These are phyloP conservation scores for Sisyra nigra DNA, from an alignment of 2,888 invertebrate species.

Conservation along the genomic window DNA sequence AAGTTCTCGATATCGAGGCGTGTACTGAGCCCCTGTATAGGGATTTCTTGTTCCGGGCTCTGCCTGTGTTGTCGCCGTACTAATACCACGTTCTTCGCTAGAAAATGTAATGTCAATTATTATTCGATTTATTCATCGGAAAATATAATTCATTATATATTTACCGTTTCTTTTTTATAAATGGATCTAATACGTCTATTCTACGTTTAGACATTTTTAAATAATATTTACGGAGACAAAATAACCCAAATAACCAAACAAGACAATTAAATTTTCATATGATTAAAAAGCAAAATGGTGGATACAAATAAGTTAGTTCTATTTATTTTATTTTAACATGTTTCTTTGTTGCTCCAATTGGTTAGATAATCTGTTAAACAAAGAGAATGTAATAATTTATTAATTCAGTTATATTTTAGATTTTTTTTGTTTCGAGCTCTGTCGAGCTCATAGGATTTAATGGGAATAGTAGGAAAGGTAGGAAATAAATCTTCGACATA, in stretches of 20 bases:
- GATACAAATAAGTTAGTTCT: background rate
- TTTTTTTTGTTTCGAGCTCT: too few relatives aligned
- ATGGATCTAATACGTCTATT: slow-evolving; percentile 75
- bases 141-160: slow-evolving; percentile 17
- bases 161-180: slow-evolving; percentile 61
- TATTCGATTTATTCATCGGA: background rate
- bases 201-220: slow-evolving; percentile 63
- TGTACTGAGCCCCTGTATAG: slow-evolving; percentile 68
- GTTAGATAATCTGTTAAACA: too few relatives aligned
- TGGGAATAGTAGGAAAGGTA: too few relatives aligned
- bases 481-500: too few relatives aligned
- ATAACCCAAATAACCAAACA: too few relatives aligned
- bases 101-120: slow-evolving; percentile 10
- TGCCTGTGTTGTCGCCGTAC: slow-evolving; percentile 20
- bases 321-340: too few relatives aligned
- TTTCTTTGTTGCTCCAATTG: too few relatives aligned
- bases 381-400: too few relatives aligned
- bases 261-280: too few relatives aligned
- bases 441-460: too few relatives aligned
- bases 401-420: too few relatives aligned
- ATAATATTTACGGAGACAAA: background rate
- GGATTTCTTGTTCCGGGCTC: slow-evolving; percentile 48
- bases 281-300: background rate
- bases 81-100: slow-evolving; percentile 40
- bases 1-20: slow-evolving; percentile 76